Evolutionary conservation across 2,113 vertebrate genomes (phyloP), one percentile per base, ranked within the genome.

Genomic region (Tyto alba): DNA sequence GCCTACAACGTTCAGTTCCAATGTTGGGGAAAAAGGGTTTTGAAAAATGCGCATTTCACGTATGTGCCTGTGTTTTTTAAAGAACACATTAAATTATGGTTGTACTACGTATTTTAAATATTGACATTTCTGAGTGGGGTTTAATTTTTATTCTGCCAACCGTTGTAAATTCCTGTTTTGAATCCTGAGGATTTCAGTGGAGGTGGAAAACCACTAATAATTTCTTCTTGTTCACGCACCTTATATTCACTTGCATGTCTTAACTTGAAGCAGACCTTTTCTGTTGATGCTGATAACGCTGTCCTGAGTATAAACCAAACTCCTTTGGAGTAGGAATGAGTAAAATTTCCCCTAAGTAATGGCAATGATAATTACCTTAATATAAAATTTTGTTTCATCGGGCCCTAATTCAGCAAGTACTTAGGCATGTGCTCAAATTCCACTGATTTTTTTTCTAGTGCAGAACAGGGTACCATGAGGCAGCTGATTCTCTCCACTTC

Each of bases 61-160:
- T 41, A 84, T 60, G 56, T 78, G 60, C 47, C 30, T 59, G 43
- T 86, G 72, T 88, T 89, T 95, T 94, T 93, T 72, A 68, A 84
- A 89, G 69, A 95, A 86, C 68, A 93, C 88, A 67, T 86, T 87
- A 92, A 94, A 89, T 93, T 90, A 96, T 72, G 79, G 94, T 95
- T 82, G 56, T 68, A 60, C 64, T 84, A 84, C 20, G 20, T 85
- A 84, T 96, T 91, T 89, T 89, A 95, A 94, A 96, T 96, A 96
- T 92, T 95, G 94, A 93, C 92, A 94, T 94, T 96, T 96, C 86
- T 93, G 95, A 97, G 90, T 94, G 95, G 94, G 86, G 53, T 95
- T 92, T 96, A 90, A 92, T 91, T 95, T 96, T 95, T 89, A 91
- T 96, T 95, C 94, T 92, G 93, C 94, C 95, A 94, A 90, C 53